Conservation (phyloP, 2,888 invertebrate species). For the Gandaritis pyraliata region DNA sequence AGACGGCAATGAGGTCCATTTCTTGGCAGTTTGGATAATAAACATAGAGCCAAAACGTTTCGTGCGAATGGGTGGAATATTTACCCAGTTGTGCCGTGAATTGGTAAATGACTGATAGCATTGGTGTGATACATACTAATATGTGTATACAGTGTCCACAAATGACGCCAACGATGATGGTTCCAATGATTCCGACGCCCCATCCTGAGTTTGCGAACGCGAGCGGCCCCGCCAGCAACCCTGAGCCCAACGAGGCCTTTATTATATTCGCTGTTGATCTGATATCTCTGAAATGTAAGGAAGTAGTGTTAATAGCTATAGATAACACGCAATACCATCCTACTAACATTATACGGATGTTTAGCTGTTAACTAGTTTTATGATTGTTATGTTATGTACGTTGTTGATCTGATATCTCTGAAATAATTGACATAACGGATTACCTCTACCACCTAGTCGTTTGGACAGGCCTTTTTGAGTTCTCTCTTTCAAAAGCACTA, state of each 20-base stretch:
- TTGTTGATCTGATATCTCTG: conserved; percentile 73
- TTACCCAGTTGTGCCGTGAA: no score
- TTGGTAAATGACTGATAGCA: no score
- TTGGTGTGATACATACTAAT: conserved; percentile 57
- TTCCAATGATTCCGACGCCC: conserved; percentile 85
- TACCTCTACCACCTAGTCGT: no score
- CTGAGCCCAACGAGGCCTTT: conserved; percentile 87
- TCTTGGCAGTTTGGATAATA: no score
- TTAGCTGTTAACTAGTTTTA: no score
- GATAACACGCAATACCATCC: not conserved
- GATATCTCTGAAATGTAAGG: conserved; percentile 58
- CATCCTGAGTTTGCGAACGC: conserved; percentile 89
- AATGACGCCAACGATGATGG: conserved; percentile 70
- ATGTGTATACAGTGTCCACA: conserved; percentile 80
- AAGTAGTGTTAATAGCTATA: not conserved
- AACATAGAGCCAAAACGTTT: no score
- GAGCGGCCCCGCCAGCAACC: conserved; percentile 88
- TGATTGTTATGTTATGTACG: conserved; percentile 61
- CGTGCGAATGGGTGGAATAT: no score
- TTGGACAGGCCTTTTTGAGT: no score
- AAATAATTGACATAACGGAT: no score
- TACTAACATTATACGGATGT: no score
- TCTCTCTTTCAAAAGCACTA: no score
- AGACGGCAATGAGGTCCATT: no score
- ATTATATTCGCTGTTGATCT: conserved; percentile 76